Evolutionary conservation across 64 coral and sea anemone genomes (phyloP).

Genomic region (Anthopleura sola): DNA sequence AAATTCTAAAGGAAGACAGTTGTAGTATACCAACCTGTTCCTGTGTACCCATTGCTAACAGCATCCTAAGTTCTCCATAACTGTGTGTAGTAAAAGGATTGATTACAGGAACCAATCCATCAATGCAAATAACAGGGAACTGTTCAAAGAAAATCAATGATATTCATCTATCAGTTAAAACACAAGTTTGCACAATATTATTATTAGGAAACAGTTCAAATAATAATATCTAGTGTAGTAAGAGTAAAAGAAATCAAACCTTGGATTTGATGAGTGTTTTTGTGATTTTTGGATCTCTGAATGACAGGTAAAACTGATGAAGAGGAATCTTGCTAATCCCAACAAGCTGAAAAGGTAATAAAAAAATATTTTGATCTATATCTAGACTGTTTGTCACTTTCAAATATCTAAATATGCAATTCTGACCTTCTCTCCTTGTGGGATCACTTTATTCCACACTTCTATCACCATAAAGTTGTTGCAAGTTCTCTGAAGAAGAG

Average conservation of each 20-base stretch:
- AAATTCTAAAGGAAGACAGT: neutral
- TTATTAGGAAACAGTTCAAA: neutral
- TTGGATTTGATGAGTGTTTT: constrained; percentile 95
- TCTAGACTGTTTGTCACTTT: neutral
- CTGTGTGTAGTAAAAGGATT: constrained; percentile 69
- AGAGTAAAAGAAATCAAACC: constrained; percentile 39
- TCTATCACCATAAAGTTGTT: constrained; percentile 93
- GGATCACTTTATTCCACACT: constrained; percentile 67
- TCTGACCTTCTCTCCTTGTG: constrained; percentile 59
- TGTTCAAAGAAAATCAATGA: constrained; percentile 7
- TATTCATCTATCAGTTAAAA: neutral
- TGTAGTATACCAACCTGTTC: constrained; percentile 57
- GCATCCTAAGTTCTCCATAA: constrained; percentile 75
- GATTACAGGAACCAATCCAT: constrained; percentile 59
- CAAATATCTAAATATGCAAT: neutral
- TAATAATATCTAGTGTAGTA: neutral
- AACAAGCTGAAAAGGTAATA: constrained; percentile 64
- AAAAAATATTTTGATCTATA: neutral
- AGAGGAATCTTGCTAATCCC: constrained; percentile 88
- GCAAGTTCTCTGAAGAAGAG: constrained; percentile 73
- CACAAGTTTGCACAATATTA: neutral
- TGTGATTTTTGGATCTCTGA: constrained; percentile 73
- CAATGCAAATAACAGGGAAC: constrained; percentile 84
- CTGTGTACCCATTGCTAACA: constrained; percentile 81
- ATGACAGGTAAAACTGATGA: constrained; percentile 96